A percentile compares a stretch with the other conserved stretches of the same genome.
Evolutionary conservation across 2,797 vertebrate species (phyloP).

Genomic region (Cryptoprocta ferox): DNA sequence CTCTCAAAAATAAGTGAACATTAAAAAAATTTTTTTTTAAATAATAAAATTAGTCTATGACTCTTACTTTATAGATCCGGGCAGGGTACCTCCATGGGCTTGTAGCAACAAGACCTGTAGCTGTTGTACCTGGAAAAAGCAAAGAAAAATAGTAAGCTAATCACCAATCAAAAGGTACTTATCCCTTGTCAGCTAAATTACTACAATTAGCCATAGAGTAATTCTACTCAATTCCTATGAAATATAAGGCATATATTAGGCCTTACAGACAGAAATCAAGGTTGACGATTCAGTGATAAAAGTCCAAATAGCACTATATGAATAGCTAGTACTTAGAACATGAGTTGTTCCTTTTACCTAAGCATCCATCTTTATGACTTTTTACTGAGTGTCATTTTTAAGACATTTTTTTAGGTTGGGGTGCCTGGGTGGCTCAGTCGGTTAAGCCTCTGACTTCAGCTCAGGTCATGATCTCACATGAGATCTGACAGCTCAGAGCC

Average conservation of each 20-base stretch:
- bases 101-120: conserved; percentile 96
- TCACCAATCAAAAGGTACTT: conserved; percentile 48
- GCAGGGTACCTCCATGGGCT: conserved; percentile 94
- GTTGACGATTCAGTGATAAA: conserved; percentile 11
- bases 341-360: background rate
- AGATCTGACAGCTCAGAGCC: too few relatives aligned
- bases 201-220: background rate
- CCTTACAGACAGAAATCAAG: background rate
- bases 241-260: conserved; percentile 33
- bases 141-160: conserved; percentile 56
- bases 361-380: conserved; percentile 14
- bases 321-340: conserved; percentile 36
- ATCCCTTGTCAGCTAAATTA: conserved; percentile 33
- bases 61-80: conserved; percentile 92
- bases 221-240: conserved; percentile 38
- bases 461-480: too few relatives aligned
- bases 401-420: too few relatives aligned
- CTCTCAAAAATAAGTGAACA: too few relatives aligned
- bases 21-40: too few relatives aligned
- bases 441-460: too few relatives aligned
- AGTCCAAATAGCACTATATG: background rate
- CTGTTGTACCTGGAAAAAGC: conserved; percentile 92
- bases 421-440: too few relatives aligned
- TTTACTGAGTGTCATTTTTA: background rate
- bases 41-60: conserved; percentile 36